Evolutionary conservation across 2,888 invertebrate species (phyloP).

Genomic region (Cheilosia variabilis): DNA sequence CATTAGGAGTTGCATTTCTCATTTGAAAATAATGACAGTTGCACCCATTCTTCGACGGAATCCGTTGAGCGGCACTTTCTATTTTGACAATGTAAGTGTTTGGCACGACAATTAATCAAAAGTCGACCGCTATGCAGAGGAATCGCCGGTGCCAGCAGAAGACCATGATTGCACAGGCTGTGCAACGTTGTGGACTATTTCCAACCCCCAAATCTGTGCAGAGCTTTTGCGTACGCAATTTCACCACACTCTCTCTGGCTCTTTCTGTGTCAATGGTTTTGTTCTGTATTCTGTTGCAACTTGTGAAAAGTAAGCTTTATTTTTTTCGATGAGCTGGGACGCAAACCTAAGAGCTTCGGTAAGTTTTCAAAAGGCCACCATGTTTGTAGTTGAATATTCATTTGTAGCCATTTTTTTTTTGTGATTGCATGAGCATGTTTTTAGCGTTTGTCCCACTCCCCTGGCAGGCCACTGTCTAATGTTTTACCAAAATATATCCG

Average conservation of each 20-base stretch:
- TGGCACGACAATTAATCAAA: background rate
- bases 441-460: background rate
- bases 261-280: background rate
- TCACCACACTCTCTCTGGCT: slow-evolving; percentile 2
- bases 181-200: too few relatives aligned
- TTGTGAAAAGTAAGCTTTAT: background rate
- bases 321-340: slow-evolving; percentile 33
- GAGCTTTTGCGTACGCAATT: background rate
- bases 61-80: too few relatives aligned
- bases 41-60: background rate
- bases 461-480: slow-evolving; percentile 7
- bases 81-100: background rate
- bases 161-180: too few relatives aligned
- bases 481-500: slow-evolving; percentile 14
- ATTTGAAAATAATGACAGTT: background rate
- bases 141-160: background rate
- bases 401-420: background rate
- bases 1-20: background rate
- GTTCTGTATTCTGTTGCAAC: background rate
- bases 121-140: background rate
- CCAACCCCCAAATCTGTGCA: background rate
- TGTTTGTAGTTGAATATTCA: background rate
- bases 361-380: slow-evolving; percentile 13
- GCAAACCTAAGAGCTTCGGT: slow-evolving; percentile 2
- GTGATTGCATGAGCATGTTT: background rate